Percentiles rank a stretch among this genome's conserved stretches.
phyloP scores from a whole-genome alignment of 2,113 vertebrate species.

The Sciurus niger region DNA sequence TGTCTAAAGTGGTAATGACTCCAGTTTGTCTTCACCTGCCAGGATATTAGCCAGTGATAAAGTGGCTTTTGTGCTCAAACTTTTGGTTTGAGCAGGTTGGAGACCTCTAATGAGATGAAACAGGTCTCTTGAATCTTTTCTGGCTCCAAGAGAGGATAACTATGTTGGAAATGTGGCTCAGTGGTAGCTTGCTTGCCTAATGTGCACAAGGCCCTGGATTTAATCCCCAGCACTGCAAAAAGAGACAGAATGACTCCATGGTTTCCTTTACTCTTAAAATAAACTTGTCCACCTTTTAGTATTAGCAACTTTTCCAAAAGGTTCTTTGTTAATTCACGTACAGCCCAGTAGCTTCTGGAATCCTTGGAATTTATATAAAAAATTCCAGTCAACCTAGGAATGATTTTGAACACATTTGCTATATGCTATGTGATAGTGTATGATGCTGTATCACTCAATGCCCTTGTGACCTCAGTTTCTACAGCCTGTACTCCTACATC shows the following conservation, averaged over 20 bases:
- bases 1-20: neutral
- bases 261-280: neutral
- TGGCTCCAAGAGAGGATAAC: neutral
- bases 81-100: neutral
- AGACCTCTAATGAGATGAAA: neutral
- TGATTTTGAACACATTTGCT: slow-evolving; percentile 18
- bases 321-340: neutral
- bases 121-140: neutral
- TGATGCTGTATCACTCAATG: neutral
- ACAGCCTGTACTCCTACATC: neutral
- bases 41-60: neutral
- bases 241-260: too few relatives aligned
- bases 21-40: neutral
- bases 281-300: neutral
- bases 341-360: neutral
- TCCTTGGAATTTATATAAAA: neutral
- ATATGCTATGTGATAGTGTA: neutral
- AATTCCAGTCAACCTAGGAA: neutral
- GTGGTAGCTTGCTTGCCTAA: neutral
- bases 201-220: too few relatives aligned
- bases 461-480: neutral
- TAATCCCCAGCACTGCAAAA: too few relatives aligned
- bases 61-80: neutral
- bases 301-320: neutral
- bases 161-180: neutral